phyloP scores from a whole-genome alignment of 2,113 vertebrate species.

The Paedocypris sp. region DNA sequence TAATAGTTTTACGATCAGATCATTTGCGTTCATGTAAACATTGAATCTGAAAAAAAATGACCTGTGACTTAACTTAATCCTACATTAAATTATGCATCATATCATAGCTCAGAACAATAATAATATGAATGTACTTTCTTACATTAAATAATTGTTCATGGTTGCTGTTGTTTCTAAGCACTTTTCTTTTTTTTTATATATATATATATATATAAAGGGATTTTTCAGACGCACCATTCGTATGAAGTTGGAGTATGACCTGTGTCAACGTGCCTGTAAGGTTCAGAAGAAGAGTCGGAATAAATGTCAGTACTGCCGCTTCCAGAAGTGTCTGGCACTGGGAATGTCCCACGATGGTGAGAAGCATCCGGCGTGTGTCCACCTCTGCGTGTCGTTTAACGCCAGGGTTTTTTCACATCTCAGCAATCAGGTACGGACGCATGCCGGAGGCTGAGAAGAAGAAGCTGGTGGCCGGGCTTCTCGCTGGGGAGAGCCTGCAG shows the following conservation, averaged over 20 bases:
- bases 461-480: conserved; percentile 74
- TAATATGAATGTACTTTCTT: not conserved
- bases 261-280: conserved; percentile 76
- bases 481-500: conserved; percentile 58
- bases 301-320: conserved; percentile 86
- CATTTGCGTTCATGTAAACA: too few relatives aligned
- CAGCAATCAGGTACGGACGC: conserved; percentile 79
- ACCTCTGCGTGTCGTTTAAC: too few relatives aligned
- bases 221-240: conserved; percentile 83
- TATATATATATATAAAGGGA: too few relatives aligned
- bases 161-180: too few relatives aligned
- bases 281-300: conserved; percentile 83
- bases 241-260: conserved; percentile 82
- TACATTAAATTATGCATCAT: too few relatives aligned
- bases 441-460: conserved; percentile 85
- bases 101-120: too few relatives aligned
- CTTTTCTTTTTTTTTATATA: not conserved
- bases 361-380: conserved; percentile 19
- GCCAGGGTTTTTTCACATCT: too few relatives aligned
- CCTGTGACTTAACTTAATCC: not conserved
- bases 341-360: conserved; percentile 88
- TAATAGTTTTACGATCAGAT: too few relatives aligned
- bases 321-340: conserved; percentile 79
- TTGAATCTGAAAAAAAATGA: not conserved
- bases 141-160: not conserved